phyloP scores from a whole-genome alignment of 1,140 invertebrate genomes.

The Triops longicaudatus region DNA sequence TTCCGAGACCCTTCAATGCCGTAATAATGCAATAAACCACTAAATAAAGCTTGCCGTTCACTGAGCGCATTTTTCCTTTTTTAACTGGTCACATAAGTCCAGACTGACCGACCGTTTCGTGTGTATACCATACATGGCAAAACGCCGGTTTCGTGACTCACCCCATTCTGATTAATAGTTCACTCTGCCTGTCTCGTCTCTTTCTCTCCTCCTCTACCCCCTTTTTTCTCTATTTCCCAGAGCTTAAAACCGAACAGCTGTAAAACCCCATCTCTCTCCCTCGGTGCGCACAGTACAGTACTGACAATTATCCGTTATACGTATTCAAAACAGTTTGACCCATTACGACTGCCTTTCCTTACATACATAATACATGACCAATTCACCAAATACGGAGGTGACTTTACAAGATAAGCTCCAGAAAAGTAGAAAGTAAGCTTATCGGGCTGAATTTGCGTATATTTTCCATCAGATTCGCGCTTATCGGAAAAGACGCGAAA shows the following conservation, averaged over 20 bases:
- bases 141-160: neutral
- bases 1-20: too few relatives aligned
- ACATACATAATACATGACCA: too few relatives aligned
- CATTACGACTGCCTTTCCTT: neutral
- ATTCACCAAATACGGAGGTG: too few relatives aligned
- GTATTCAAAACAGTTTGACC: neutral
- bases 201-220: neutral
- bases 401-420: too few relatives aligned
- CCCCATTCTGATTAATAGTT: conserved; percentile 6
- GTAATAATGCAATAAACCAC: too few relatives aligned
- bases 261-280: neutral
- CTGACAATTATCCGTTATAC: neutral
- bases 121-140: conserved; percentile 5
- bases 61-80: too few relatives aligned
- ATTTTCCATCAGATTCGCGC: too few relatives aligned
- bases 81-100: neutral
- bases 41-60: too few relatives aligned
- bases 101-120: neutral
- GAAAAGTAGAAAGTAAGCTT: too few relatives aligned
- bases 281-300: neutral
- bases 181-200: neutral
- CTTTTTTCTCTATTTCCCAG: too few relatives aligned
- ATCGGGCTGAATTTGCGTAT: too few relatives aligned
- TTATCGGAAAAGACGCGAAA: too few relatives aligned
- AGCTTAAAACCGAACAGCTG: neutral